Evolutionary conservation across 2,888 invertebrate species (phyloP).

Genomic region (Spisula subtruncata): DNA sequence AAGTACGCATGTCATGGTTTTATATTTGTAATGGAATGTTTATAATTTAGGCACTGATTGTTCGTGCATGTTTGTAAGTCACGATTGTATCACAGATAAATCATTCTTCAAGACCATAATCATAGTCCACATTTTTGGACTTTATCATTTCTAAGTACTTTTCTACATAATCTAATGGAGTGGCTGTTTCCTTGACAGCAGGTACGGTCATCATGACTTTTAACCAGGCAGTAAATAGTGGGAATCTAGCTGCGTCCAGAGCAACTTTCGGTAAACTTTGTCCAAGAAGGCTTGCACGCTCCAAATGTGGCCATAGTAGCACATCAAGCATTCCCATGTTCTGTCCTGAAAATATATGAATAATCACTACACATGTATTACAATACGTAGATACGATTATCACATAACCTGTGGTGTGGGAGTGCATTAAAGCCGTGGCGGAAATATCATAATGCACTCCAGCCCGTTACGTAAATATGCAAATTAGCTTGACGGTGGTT

Average conservation of each 20-base stretch:
- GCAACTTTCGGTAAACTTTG: constrained; percentile 13
- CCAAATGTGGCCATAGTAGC: constrained; percentile 71
- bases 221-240: constrained; percentile 61
- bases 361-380: background rate
- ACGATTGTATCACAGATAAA: background rate
- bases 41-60: background rate
- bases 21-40: background rate
- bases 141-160: background rate
- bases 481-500: too few species aligned
- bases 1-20: too few species aligned
- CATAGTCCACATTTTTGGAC: constrained; percentile 38
- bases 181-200: constrained; percentile 64
- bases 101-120: constrained; percentile 47
- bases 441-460: too few species aligned
- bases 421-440: too few species aligned
- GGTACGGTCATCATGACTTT: constrained; percentile 63
- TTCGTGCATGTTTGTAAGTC: background rate
- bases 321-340: constrained; percentile 66
- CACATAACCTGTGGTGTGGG: background rate
- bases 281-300: constrained; percentile 44
- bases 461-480: too few species aligned
- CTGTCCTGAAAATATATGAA: constrained; percentile 57
- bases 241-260: constrained; percentile 54
- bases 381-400: background rate
- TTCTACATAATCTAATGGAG: constrained; percentile 24